Evolutionary conservation across 2,888 invertebrate species (phyloP).

Genomic region (Lasioglossum lativentre): DNA sequence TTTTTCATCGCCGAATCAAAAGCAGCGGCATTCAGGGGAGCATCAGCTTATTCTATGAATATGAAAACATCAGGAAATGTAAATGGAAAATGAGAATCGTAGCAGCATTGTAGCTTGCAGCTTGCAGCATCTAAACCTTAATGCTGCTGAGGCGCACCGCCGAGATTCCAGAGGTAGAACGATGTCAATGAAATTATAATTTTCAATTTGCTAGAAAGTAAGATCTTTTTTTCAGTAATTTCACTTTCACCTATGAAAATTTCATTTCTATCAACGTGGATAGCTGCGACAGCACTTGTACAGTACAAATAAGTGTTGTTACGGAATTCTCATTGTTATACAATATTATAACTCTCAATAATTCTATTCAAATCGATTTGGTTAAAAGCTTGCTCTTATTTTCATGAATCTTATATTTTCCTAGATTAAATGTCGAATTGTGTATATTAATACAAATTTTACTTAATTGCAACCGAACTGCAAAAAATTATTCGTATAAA

Average conservation of each 20-base stretch:
- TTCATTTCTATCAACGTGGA: not conserved
- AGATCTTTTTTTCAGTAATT: not conserved
- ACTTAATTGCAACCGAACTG: no score
- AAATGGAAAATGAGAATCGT: slow-evolving; percentile 9
- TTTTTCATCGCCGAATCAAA: slow-evolving; percentile 17
- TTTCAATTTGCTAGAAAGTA: not conserved
- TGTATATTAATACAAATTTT: no score
- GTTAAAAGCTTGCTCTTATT: not conserved
- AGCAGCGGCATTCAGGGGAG: slow-evolving; percentile 2
- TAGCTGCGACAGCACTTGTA: not conserved
- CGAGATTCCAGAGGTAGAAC: not conserved
- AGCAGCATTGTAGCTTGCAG: slow-evolving; percentile 3
- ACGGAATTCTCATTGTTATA: not conserved
- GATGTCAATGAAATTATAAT: slow-evolving; percentile 26
- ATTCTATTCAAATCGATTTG: not conserved
- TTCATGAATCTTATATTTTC: not conserved
- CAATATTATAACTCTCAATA: not conserved
- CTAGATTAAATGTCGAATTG: no score
- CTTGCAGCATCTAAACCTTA: slow-evolving; percentile 1
- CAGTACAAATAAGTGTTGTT: not conserved
- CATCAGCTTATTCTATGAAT: slow-evolving; percentile 40
- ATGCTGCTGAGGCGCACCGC: not conserved
- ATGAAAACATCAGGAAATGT: slow-evolving; percentile 20
- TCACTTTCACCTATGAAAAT: not conserved
- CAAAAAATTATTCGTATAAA: no score